These are phyloP conservation scores for Leptopilina boulardi DNA, from an alignment of 1,140 invertebrate species.

Conservation along the genomic window DNA sequence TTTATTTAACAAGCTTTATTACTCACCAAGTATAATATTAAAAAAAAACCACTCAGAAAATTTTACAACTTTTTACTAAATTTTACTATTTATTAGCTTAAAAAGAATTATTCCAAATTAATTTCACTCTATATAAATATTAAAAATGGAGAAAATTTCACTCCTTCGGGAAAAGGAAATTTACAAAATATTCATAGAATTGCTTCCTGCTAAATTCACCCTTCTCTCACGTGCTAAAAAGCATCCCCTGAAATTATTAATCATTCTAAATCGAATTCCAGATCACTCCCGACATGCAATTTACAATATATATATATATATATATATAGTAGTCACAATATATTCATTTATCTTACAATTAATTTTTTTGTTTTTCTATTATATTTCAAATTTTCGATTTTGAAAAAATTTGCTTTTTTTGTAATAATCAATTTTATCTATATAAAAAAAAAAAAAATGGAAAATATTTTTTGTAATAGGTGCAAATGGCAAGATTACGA, in stretches of 20 bases:
- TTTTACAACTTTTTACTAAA: too few relatives aligned
- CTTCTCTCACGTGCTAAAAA: neutral
- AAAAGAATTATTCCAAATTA: too few relatives aligned
- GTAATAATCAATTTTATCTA: neutral
- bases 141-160: neutral
- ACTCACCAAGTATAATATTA: neutral
- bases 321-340: neutral
- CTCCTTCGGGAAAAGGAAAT: neutral
- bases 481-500: slow-evolving; percentile 51
- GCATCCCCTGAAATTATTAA: slow-evolving; percentile 7
- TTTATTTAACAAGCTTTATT: slow-evolving; percentile 8
- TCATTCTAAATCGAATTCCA: slow-evolving; percentile 1
- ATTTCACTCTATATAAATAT: too few relatives aligned
- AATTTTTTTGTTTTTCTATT: slow-evolving; percentile 34
- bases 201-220: slow-evolving; percentile 3
- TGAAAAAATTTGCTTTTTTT: too few relatives aligned
- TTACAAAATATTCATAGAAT: slow-evolving; percentile 8
- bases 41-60: neutral
- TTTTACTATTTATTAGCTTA: too few relatives aligned
- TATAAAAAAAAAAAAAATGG: neutral
- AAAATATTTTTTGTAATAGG: slow-evolving; percentile 31
- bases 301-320: too few relatives aligned
- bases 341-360: slow-evolving; percentile 26
- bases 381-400: too few relatives aligned
- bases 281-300: neutral